Base-by-base conservation (phyloP, 1,140 invertebrate species). In the Trichonephila clavipes region DNA sequence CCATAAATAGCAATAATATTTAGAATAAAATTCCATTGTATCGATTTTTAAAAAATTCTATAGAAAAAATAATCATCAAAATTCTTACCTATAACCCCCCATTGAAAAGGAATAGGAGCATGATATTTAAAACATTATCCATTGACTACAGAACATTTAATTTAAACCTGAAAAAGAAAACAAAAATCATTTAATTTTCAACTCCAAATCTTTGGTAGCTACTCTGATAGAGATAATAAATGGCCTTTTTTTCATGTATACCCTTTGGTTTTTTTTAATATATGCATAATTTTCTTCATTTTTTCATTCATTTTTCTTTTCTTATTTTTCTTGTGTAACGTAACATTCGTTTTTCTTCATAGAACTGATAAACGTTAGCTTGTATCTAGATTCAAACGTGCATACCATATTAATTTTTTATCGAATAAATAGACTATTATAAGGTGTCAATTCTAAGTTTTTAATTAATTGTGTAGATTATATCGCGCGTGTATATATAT, bases 381-480 rank as follows among this genome's bases (percentile, higher is more conserved):
- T 18, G 28, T 77, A 77, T 77, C 28, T 7, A 77, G 16, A 34
- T 18, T 34, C 51, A 34, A 34, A 77, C 72, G 72, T 77, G 72
- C 6, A 18, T 19, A 34, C 72, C 28, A 77, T 40, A 34, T 40
- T 14, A 77, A 77, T 77, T 77, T 77, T 40, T 77, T 28, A 77
- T 2, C 8, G 24, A 8, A 16, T 66, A 66, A 10, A 8, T 6
- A 4, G n/a, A 66, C 34, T 40, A 66, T n/a, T 19, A 14, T 40
- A 16, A 40, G 72, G 72, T 77, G 72, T 77, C 72, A 34, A 18
- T 19, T 40, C 16, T 2, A 40, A 28, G 10, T 14, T 12, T 40
- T 77, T 77, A 77, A 77, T 77, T 77, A 77, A 77, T 77, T 3
- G 72, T 14, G 28, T 77, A 34, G 72, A 40, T 77, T 34, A 18